Percentiles rank a stretch among this genome's conserved stretches.
These are phyloP conservation scores for Drosophila pegasa DNA, from an alignment of 2,888 invertebrate genomes.

Conservation along the genomic window DNA sequence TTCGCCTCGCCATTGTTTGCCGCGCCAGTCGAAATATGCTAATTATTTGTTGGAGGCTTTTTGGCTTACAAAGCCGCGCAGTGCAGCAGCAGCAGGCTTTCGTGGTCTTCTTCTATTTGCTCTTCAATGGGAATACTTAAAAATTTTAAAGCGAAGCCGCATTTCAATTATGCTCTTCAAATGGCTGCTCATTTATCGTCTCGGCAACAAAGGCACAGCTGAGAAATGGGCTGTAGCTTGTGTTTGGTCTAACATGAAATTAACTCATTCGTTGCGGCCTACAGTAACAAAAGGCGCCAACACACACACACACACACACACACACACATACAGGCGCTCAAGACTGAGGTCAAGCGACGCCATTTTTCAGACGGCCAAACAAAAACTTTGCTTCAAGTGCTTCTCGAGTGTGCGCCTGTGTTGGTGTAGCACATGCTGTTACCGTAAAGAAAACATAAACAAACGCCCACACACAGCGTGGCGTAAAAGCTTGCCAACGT, in stretches of 20 bases:
- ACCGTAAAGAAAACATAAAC: slow-evolving; percentile 71
- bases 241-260: slow-evolving; percentile 65
- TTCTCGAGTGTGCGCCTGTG: slow-evolving; percentile 27
- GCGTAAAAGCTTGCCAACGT: slow-evolving; percentile 66
- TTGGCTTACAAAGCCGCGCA: slow-evolving; percentile 50
- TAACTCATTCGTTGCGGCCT: slow-evolving; percentile 74
- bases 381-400: slow-evolving; percentile 61
- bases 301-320: slow-evolving; percentile 2
- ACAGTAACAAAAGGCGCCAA: slow-evolving; percentile 55
- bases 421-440: slow-evolving; percentile 64
- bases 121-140: slow-evolving; percentile 17
- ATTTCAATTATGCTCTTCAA: slow-evolving; percentile 40
- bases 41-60: slow-evolving; percentile 50
- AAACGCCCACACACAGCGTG: slow-evolving; percentile 67
- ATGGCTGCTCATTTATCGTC: slow-evolving; percentile 37
- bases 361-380: slow-evolving; percentile 74
- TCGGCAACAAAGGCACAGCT: slow-evolving; percentile 39
- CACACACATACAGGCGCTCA: slow-evolving; percentile 41
- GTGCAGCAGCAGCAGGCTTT: slow-evolving; percentile 19
- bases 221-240: slow-evolving; percentile 62
- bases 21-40: slow-evolving; percentile 56
- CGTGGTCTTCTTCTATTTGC: slow-evolving; percentile 1
- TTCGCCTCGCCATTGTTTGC: slow-evolving; percentile 37
- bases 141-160: slow-evolving; percentile 20
- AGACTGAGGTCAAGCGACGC: slow-evolving; percentile 71